phyloP scores from a whole-genome alignment of 2,888 invertebrate genomes.

The Plemyria rubiginata region DNA sequence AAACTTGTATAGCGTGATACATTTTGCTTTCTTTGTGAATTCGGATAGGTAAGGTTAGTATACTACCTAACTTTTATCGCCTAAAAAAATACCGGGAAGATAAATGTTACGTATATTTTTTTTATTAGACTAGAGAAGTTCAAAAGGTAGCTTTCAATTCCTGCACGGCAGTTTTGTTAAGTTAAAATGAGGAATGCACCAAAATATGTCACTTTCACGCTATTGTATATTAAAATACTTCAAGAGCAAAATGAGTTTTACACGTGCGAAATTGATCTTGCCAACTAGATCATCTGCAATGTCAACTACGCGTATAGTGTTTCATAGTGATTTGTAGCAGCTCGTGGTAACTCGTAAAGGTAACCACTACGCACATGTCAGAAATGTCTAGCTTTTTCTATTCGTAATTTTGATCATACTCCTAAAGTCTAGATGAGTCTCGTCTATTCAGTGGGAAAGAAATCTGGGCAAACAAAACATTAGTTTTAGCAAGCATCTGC shows the following conservation, averaged over 20 bases:
- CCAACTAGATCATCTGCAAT: not conserved
- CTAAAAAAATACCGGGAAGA: constrained; percentile 14
- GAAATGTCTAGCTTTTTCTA: no score
- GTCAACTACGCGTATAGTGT: not conserved
- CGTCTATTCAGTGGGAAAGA: no score
- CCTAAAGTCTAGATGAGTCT: no score
- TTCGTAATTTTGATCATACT: no score
- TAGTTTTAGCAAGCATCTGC: no score
- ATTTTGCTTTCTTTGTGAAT: constrained; percentile 54
- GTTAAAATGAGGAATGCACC: not conserved
- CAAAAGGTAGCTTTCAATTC: constrained; percentile 11
- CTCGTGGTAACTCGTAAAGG: not conserved
- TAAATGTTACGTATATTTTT: constrained; percentile 22
- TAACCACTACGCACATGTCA: not conserved
- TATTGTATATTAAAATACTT: no score
- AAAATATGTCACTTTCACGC: not conserved
- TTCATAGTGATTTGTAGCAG: not conserved
- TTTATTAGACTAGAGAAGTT: constrained; percentile 14
- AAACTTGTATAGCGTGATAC: constrained; percentile 49
- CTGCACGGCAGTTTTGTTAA: constrained; percentile 3
- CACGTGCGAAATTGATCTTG: not conserved
- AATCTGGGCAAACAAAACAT: no score
- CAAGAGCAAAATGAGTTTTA: no score
- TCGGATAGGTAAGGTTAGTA: constrained; percentile 47
- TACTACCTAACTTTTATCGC: constrained; percentile 33